Percentiles rank a stretch among this genome's conserved stretches.
phyloP scores from a whole-genome alignment of 2,888 invertebrate genomes.

The Andrena camellia region DNA sequence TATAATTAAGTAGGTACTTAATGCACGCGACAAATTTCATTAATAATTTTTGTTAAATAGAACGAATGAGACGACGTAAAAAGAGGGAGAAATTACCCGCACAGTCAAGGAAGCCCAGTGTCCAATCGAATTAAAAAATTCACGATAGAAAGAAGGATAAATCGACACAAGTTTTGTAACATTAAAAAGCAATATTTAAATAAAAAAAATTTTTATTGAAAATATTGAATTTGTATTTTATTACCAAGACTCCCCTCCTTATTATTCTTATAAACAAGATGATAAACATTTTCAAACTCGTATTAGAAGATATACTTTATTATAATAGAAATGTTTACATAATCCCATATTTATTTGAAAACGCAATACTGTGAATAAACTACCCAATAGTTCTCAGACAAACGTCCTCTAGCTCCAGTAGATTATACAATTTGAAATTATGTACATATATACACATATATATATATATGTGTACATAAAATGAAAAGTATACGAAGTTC shows the following conservation, averaged over 20 bases:
- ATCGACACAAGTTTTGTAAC: neutral
- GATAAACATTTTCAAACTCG: constrained; percentile 23
- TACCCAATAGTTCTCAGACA: constrained; percentile 4
- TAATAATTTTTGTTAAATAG: constrained; percentile 19
- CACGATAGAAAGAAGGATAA: neutral
- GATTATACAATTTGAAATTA: constrained; percentile 7
- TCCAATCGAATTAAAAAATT: neutral
- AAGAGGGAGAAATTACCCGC: neutral
- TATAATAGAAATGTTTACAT: constrained; percentile 64
- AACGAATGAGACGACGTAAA: neutral
- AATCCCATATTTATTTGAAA: constrained; percentile 43
- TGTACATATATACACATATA: neutral
- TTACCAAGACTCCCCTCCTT: too few relatives aligned
- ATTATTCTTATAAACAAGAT: constrained; percentile 19
- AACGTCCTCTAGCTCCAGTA: neutral
- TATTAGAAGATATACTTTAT: constrained; percentile 71
- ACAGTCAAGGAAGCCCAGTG: neutral
- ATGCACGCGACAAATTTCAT: neutral
- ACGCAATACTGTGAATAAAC: constrained; percentile 34
- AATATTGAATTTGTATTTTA: constrained; percentile 3
- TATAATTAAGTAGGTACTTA: neutral
- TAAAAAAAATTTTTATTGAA: neutral
- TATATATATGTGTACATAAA: constrained; percentile 4
- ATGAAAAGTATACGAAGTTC: constrained; percentile 11
- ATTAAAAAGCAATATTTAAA: neutral